Base-by-base conservation (phyloP, 2,113 vertebrate species). In the Orientallactaga bullata region DNA sequence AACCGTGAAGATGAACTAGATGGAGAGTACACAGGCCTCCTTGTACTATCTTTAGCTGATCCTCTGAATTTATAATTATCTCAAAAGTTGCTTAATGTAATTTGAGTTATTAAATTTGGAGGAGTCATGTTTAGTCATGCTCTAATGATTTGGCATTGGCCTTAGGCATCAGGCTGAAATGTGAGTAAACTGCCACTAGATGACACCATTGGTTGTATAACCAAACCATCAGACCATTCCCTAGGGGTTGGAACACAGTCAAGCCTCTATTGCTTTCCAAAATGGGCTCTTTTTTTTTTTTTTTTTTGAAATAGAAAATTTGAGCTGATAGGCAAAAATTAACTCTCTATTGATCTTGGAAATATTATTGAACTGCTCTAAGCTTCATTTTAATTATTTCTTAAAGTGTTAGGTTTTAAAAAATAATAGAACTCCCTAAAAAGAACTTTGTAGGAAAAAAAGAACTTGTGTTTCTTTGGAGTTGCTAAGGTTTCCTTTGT, bases 151-250 rank as follows among this genome's bases (percentile, higher is more conserved):
- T 61, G 73, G 42, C 32, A 30, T 6, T 42, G 30, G 28, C 73
- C 94, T 90, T n/a, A 85, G 90, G 72, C 42, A 26, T 21, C 63
- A 78, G 72, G 73, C 61, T 96, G 96, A 96, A 92, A 94, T 96
- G 71, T 88, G 77, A 95, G 85, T 69, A 79, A 94, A 82, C 90
- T 93, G 77, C 95, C 95, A 92, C 96, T 97, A 96, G 95, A 95
- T 96, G 95, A 95, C 95, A 92, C 79, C 95, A 77, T 9, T 89
- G 89, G 82, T 95, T 96, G n/a, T 89, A 63, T 47, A 93, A 91
- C 32, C 51, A 79, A 90, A 28, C 23, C 28, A 16, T 79, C 30
- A 58, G 69, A 72, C 2, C 69, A 21, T 71, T 84, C 51, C 35
- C 83, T 47, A 55, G 72, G 30, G 72, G 11, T 24, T 11, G n/a